Conservation (phyloP, 2,113 vertebrate genomes). For the Dromiciops gliroides region DNA sequence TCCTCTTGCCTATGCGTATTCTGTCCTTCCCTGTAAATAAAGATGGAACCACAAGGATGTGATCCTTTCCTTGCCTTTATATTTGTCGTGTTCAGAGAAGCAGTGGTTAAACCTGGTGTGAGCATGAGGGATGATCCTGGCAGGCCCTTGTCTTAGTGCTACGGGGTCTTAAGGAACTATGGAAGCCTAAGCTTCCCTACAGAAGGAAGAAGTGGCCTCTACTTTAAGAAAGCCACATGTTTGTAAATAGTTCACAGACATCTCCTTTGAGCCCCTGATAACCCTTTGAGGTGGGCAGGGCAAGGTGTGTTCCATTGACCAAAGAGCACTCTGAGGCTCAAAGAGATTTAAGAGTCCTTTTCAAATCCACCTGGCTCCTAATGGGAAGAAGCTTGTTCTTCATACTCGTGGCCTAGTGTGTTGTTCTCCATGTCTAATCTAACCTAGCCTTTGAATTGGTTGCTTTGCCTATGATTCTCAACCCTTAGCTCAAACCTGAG, state of each 20-base stretch:
- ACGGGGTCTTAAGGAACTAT: neutral
- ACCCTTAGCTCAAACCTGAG: neutral
- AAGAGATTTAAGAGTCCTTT: neutral
- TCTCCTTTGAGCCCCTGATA: neutral
- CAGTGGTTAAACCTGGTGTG: fast-evolving
- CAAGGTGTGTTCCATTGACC: neutral
- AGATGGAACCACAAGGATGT: conserved; percentile 40
- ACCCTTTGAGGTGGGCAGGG: neutral
- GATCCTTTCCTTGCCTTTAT: neutral
- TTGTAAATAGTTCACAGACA: neutral
- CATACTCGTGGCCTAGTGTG: neutral
- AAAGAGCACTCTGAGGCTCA: neutral
- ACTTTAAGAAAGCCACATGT: neutral
- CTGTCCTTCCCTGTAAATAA: conserved; percentile 78
- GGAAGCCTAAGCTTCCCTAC: neutral
- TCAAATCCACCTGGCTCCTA: neutral
- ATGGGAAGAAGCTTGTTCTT: neutral
- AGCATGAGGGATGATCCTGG: neutral
- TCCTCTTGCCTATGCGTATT: conserved; percentile 11
- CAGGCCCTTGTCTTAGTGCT: neutral
- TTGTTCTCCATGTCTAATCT: neutral
- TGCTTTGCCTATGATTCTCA: neutral
- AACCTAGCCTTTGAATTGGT: neutral
- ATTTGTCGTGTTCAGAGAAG: conserved; percentile 18
- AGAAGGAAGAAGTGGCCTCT: neutral